Conservation (phyloP, 2,888 invertebrate genomes). For the Odontocolon sp. region DNA sequence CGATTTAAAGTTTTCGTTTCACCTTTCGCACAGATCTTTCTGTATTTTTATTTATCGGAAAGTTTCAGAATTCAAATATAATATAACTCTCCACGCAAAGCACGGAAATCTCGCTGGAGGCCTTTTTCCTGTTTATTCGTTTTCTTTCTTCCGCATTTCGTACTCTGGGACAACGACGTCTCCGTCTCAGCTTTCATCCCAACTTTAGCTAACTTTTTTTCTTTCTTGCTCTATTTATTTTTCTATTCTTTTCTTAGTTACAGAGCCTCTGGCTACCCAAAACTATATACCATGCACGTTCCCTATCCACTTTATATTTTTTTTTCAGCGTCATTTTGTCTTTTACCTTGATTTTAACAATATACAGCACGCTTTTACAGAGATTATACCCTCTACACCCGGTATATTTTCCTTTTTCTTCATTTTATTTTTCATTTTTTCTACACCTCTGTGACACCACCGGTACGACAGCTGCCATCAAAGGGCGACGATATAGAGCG, state of each 20-base stretch:
- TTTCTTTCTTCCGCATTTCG: constrained; percentile 12
- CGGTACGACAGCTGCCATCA: constrained; percentile 44
- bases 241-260: constrained; percentile 20
- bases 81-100: constrained; percentile 16
- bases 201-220: constrained; percentile 13
- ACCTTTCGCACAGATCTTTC: not conserved
- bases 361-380: constrained; percentile 12
- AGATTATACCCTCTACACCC: not conserved
- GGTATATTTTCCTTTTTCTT: not conserved
- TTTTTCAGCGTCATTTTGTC: constrained; percentile 1
- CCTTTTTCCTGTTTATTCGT: constrained; percentile 20
- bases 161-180: constrained; percentile 6
- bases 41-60: constrained; percentile 1
- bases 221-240: constrained; percentile 30
- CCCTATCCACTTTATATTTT: constrained; percentile 7
- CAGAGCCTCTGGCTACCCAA: constrained; percentile 3
- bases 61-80: constrained; percentile 5
- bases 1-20: not conserved
- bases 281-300: constrained; percentile 6
- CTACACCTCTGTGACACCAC: constrained; percentile 43
- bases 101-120: constrained; percentile 23
- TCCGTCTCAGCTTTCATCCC: constrained; percentile 30
- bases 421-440: constrained; percentile 42
- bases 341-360: not conserved
- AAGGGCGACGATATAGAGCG: constrained; percentile 39